Conservation (phyloP, 2,888 invertebrate genomes). For the Autographa gamma region DNA sequence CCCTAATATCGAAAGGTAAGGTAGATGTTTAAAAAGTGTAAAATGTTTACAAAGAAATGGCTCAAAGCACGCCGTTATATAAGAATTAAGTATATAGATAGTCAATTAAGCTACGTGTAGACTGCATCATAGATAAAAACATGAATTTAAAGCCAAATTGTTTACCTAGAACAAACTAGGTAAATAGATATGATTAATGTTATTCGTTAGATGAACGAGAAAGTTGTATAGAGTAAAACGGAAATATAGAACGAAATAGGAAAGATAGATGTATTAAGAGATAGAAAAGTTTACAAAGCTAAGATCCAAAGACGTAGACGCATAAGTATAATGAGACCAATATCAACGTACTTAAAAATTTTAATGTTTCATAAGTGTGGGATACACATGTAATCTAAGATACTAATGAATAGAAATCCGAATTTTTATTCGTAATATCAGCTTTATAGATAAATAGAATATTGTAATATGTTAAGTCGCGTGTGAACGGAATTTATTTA, state of each 20-base stretch:
- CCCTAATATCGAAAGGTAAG: not conserved
- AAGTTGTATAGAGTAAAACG: not conserved
- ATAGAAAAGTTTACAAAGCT: not conserved
- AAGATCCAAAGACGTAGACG: constrained; percentile 16
- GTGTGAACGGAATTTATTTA: not conserved
- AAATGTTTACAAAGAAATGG: not conserved
- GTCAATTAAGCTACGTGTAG: not conserved
- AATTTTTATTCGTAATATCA: constrained; percentile 52
- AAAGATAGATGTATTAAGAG: constrained; percentile 1
- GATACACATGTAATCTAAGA: constrained; percentile 34
- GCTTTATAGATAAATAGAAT: constrained; percentile 48
- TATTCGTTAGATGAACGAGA: constrained; percentile 12
- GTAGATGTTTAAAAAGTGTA: not conserved
- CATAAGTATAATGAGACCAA: constrained; percentile 46
- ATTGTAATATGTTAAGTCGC: constrained; percentile 14
- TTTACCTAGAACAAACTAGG: constrained; percentile 20
- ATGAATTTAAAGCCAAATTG: constrained; percentile 37
- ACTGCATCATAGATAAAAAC: constrained; percentile 3
- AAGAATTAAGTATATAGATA: not conserved
- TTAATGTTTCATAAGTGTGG: constrained; percentile 21
- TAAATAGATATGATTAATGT: constrained; percentile 12
- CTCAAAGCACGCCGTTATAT: too few relatives aligned
- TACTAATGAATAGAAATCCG: constrained; percentile 41
- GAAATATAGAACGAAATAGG: constrained; percentile 9
- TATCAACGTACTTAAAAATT: constrained; percentile 23